Evolutionary conservation across 2,113 vertebrate genomes (phyloP).

Genomic region (Gymnorhina tibicen): DNA sequence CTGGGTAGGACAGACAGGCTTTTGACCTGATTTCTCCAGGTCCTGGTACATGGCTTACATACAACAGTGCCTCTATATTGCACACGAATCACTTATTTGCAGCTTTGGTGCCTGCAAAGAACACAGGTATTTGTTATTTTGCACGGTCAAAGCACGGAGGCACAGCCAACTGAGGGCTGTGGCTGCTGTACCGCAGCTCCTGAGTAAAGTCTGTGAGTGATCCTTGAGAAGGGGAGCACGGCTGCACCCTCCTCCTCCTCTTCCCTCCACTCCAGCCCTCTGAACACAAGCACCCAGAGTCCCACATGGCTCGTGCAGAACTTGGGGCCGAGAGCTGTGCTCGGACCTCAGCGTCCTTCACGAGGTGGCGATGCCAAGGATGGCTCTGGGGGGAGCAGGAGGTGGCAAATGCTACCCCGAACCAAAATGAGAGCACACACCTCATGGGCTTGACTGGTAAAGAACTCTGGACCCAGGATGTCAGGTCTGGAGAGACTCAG

Average conservation of each 20-base stretch:
- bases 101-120: not conserved
- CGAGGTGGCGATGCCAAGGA: not conserved
- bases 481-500: not conserved
- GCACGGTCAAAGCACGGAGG: not conserved
- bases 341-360: not conserved
- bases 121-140: not conserved
- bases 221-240: not conserved
- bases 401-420: not conserved
- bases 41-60: accelerated
- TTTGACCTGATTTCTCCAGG: not conserved
- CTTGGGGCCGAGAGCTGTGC: accelerated
- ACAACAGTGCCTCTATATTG: accelerated
- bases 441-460: not conserved
- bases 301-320: accelerated
- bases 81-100: not conserved
- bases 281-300: accelerated
- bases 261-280: not conserved
- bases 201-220: not conserved
- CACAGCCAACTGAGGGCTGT: not conserved
- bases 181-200: not conserved
- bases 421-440: accelerated
- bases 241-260: not conserved
- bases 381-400: not conserved
- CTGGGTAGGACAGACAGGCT: not conserved
- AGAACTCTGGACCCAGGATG: not conserved